Evolutionary conservation across 2,113 vertebrate species (phyloP), one percentile per base, ranked within the genome.

Genomic region (Ia io): DNA sequence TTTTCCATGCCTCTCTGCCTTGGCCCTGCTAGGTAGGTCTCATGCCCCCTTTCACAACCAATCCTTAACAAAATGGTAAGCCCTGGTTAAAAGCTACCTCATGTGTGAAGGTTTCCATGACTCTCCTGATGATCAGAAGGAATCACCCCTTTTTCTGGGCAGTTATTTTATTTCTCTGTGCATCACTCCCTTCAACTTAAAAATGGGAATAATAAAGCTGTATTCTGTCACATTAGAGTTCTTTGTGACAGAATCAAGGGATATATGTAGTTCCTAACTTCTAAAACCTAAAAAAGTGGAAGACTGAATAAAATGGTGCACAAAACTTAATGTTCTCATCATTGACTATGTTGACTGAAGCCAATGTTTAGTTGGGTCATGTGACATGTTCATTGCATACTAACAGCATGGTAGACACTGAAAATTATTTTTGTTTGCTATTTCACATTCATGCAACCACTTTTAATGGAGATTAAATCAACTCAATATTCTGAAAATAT

Each of bases 381-480:
- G 13, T 47, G 59, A n/a, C n/a, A 70, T 42, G 49, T 16, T 67
- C 71, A 35, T 0, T 88, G 85, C 82, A 93, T 20, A 78, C 78
- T 44, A 85, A 87, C 53, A 90, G 61, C 59, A 53, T 0, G 70
- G 32, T 18, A 93, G 79, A 91, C 37, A 65, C 42, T 22, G 49
- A 94, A 70, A 86, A 84, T 76, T 71, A 96, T 80, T 95, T 97
- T 76, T 94, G 80, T 59, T 35, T 59, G 84, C 40, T 65, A 44
- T 65, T 96, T 96, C 73, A 94, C 49, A 95, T 86, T 91, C 65
- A 82, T 74, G 32, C n/a, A 90, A 74, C 71, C 22, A 42, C 44
- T 95, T 94, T 95, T 69, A 85, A 69, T 92, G 40, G 65, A 78
- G 71, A 78, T 91, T 92, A 94, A 82, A 90, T 67, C 53, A 92